These are phyloP conservation scores for Anguilla japonica DNA, from an alignment of 2,113 vertebrate genomes.

Conservation along the genomic window DNA sequence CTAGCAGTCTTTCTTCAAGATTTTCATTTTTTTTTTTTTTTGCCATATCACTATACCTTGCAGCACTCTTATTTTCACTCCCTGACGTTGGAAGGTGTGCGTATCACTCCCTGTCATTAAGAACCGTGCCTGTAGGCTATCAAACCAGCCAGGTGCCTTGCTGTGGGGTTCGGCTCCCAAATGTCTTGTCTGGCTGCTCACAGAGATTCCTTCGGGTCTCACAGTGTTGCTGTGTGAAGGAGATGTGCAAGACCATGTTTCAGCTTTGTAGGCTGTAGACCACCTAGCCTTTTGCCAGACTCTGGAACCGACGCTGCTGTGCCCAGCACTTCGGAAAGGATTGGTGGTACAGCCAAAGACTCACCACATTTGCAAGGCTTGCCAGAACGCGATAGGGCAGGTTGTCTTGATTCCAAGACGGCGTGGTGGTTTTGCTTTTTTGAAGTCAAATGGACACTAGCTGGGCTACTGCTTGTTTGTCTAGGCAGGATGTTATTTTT, in stretches of 20 bases:
- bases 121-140: background rate
- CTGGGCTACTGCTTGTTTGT: too few species aligned
- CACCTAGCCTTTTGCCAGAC: background rate
- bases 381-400: too few species aligned
- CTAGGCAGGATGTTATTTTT: too few species aligned
- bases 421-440: too few species aligned
- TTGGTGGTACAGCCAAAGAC: background rate
- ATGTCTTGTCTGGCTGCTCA: background rate
- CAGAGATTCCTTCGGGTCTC: background rate
- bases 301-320: background rate
- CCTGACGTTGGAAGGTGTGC: too few species aligned
- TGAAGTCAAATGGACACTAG: too few species aligned
- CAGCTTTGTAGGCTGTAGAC: background rate
- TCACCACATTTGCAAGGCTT: background rate
- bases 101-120: background rate
- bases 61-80: too few species aligned
- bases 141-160: background rate
- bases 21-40: background rate
- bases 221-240: background rate
- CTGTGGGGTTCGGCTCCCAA: background rate
- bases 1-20: background rate
- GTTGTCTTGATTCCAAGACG: too few species aligned
- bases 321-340: background rate
- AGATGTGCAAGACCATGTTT: background rate
- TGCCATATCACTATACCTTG: background rate